Base-by-base conservation (phyloP, 2,797 vertebrate species). In the Dicrostonyx torquatus region DNA sequence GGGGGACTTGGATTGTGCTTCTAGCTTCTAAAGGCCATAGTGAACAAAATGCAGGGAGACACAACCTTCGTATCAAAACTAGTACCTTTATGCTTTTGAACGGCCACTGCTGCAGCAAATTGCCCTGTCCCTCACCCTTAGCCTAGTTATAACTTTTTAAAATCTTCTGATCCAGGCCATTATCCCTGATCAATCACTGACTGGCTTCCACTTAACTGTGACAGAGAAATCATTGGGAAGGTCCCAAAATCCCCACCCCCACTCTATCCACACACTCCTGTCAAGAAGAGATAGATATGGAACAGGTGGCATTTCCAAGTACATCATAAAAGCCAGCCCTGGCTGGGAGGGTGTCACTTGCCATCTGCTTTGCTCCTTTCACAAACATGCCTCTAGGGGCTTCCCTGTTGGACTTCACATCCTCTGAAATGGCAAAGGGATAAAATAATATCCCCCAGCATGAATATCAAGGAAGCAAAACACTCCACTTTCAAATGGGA, bases 231-330 rank as follows among this genome's bases (percentile, higher is more conserved):
- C 73, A 40, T 26, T 84, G 70, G 37, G 34, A 58, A 96, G 87
- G 87, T 15, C 48, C 82, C 86, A 18, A 64, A 22, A 58, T 53
- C 72, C 50, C 62, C 43, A 10, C 15, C 34, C 60, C 84, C 17
- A 1, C 34, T 62, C 87, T 31, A 1, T 60, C n/a, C n/a, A 72
- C 53, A 88, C 20, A 50, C 58, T 34, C 48, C 62, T 45, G n/a
- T 66, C 53, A 79, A 94, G 55, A 88, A 94, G 73, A 95, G 89
- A 87, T 82, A n/a, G 91, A 86, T 94, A 64, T 79, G 58, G 78
- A 93, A 95, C 95, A 96, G 94, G 94, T 97, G 96, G 93, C 89
- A 93, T 95, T 97, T 97, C 96, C 92, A 92, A 96, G 93, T 76
- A 76, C 89, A 91, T 92, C 90, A 92, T 94, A 91, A 95, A 96